phyloP scores from a whole-genome alignment of 2,797 vertebrate genomes.

The Smutsia gigantea region DNA sequence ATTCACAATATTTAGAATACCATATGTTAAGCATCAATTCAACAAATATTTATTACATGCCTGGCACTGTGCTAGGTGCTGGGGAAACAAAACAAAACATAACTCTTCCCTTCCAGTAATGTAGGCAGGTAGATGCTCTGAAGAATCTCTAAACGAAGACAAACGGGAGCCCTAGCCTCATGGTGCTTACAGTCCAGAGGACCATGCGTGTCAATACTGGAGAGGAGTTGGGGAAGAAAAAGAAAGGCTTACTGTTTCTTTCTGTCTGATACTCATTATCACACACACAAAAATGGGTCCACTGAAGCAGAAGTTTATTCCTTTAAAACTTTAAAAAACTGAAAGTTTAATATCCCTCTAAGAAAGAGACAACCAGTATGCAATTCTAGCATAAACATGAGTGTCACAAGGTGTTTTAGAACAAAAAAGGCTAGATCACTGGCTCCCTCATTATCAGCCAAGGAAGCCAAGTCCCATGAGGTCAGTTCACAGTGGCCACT shows the following conservation, averaged over 20 bases:
- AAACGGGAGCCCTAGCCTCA: neutral
- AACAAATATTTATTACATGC: constrained; percentile 21
- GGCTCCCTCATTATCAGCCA: neutral
- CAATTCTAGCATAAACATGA: neutral
- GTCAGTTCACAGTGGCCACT: neutral
- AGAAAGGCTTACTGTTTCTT: neutral
- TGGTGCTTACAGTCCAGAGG: neutral
- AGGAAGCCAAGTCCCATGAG: neutral
- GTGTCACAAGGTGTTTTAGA: neutral
- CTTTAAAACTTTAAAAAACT: neutral
- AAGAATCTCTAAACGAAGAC: neutral
- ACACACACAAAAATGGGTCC: neutral
- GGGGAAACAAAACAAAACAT: neutral
- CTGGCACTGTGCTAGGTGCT: neutral
- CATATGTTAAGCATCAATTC: neutral
- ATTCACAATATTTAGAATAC: constrained; percentile 21
- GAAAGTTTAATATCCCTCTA: neutral
- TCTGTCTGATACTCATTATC: neutral
- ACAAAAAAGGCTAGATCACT: neutral
- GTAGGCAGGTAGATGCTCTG: neutral
- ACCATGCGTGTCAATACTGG: neutral
- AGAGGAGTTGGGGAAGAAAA: neutral
- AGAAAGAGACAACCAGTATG: neutral
- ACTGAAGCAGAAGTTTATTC: neutral
- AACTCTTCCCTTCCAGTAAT: neutral